phyloP scores from a whole-genome alignment of 2,888 invertebrate species.

The Ditula angustiorana region DNA sequence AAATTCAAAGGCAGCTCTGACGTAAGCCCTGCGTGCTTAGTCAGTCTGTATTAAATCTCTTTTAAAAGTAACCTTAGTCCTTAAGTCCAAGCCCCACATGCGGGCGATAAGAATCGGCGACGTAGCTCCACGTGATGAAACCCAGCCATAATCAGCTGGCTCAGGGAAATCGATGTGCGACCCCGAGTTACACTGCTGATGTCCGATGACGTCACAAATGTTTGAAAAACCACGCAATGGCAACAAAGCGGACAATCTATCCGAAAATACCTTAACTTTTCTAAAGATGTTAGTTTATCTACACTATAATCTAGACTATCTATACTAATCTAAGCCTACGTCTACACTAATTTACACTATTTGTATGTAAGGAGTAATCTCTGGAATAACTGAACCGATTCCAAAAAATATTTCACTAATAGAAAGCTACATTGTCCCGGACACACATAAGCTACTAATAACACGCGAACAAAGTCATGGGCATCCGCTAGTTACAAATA shows the following conservation, averaged over 20 bases:
- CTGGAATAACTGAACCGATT: no score
- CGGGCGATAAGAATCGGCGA: constrained; percentile 47
- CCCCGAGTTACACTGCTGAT: constrained; percentile 48
- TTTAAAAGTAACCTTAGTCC: constrained; percentile 7
- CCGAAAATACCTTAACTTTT: background rate
- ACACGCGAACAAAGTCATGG: no score
- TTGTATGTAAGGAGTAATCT: no score
- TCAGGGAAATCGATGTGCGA: constrained; percentile 52
- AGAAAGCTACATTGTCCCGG: no score
- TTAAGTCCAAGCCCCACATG: constrained; percentile 47
- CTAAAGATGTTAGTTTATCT: no score
- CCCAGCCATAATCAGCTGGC: constrained; percentile 52
- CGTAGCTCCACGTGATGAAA: constrained; percentile 50
- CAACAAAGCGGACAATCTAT: constrained; percentile 10
- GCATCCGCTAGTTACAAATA: no score
- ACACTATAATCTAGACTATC: no score
- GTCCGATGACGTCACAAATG: constrained; percentile 48
- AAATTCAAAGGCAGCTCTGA: background rate
- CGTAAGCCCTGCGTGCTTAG: background rate
- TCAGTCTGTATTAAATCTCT: background rate
- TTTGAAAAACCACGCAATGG: constrained; percentile 4
- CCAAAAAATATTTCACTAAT: no score
- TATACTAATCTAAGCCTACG: no score
- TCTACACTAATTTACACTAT: no score
- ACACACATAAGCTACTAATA: no score